Conservation (phyloP, 2,113 vertebrate genomes). For the Triplophysa rosa region DNA sequence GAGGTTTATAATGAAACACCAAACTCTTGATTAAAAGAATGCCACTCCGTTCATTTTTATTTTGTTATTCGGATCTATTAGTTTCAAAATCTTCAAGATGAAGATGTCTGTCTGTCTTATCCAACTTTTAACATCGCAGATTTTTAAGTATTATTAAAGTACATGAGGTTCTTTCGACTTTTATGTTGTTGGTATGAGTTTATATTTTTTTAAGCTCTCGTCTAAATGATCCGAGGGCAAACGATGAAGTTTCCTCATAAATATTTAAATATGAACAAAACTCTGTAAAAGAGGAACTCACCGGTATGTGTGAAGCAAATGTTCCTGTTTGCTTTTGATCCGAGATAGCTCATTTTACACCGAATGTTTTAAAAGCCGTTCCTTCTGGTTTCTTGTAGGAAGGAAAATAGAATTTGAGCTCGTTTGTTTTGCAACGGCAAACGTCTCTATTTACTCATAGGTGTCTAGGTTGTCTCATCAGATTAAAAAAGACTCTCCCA, state of each 20-base stretch:
- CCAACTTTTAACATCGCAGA: too few relatives aligned
- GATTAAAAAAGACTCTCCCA: too few relatives aligned
- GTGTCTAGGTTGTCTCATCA: too few relatives aligned
- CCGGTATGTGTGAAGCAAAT: neutral
- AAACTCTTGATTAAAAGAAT: neutral
- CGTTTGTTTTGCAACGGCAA: too few relatives aligned
- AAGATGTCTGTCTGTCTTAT: too few relatives aligned
- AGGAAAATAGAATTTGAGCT: too few relatives aligned
- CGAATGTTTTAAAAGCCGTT: neutral
- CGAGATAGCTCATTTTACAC: neutral
- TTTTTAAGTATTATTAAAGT: too few relatives aligned
- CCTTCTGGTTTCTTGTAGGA: too few relatives aligned
- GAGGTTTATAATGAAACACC: neutral
- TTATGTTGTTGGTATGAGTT: neutral
- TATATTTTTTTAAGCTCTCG: neutral
- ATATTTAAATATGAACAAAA: neutral
- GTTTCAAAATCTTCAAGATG: neutral
- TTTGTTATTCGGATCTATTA: neutral
- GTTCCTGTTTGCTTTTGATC: slow-evolving; percentile 6
- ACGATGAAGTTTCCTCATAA: slow-evolving; percentile 17
- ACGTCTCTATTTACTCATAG: too few relatives aligned
- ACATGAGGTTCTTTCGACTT: neutral
- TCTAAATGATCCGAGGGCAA: neutral
- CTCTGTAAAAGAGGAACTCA: slow-evolving; percentile 7
- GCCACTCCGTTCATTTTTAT: neutral